Evolutionary conservation across 30 jellyfish, hydroid and myxozoan species (phyloP), one percentile per base, ranked within the genome.

Genomic region (Aurelia coerulea): DNA sequence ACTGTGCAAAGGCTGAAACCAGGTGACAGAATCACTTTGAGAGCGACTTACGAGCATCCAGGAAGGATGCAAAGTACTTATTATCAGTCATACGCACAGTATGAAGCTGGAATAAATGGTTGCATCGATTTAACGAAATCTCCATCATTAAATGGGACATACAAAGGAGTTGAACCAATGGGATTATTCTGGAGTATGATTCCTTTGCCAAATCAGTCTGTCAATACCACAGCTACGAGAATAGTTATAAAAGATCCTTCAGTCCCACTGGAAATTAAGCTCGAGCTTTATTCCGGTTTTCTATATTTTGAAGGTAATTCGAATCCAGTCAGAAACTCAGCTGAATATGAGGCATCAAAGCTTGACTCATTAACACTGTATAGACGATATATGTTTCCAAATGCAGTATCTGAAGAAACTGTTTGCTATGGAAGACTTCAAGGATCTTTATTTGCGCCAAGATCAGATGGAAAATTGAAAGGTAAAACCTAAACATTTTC

Each of bases 161-260:
- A 78, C 49, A n/a, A 23, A 2, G 88, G 88, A 13, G 14, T n/a
- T n/a, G 88, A 78, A 5, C n/a, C 34, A 10, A 59, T 78, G 88
- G 88, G 78, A 11, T 62, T 78, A 39, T 78, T 60, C 56, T 78
- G 88, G 88, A 78, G 88, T 62, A 33, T 78, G 77, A 2, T 62
- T 5, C 95, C 95, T 62, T 33, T 19, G 46, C 17, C 71, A 72
- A 50, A 76, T 37, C 49, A 37, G 49, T 37, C 49, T 52, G 54
- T 49, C 19, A n/a, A 73, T 86, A 18, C 37, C 18, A 62, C 70
- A 19, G 49, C 88, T 46, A 69, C 79, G 18, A 49, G 42, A 49
- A 15, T 83, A 12, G 32, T 19, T 42, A 18, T 29, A 37, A 8
- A 34, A 53, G 70, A 65, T 62, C 16, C 33, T 17, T 49, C 15